Percentiles rank a stretch among this genome's conserved stretches.
phyloP scores from a whole-genome alignment of 2,113 vertebrate species.

The Romanogobio albipinnatus region DNA sequence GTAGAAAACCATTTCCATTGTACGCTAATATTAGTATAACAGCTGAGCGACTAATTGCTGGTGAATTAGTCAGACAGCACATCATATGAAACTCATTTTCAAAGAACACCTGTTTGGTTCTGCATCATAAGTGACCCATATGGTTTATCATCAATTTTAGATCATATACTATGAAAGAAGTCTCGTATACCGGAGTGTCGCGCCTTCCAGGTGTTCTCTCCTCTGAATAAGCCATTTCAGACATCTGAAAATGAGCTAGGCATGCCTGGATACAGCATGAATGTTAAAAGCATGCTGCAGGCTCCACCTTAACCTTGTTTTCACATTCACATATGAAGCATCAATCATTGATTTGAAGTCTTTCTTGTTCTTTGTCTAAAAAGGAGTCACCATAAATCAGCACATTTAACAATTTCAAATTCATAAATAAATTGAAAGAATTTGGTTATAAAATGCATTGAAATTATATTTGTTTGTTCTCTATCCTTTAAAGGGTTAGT shows the following conservation, averaged over 20 bases:
- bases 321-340: not conserved
- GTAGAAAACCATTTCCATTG: conserved; percentile 28
- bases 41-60: conserved; percentile 24
- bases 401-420: not conserved
- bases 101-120: conserved; percentile 33
- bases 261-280: conserved; percentile 15
- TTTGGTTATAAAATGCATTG: not conserved
- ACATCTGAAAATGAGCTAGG: conserved; percentile 20
- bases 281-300: conserved; percentile 16
- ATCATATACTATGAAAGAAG: not conserved
- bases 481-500: not conserved
- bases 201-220: conserved; percentile 29
- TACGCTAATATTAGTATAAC: conserved; percentile 35
- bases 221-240: not conserved
- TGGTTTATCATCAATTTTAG: not conserved
- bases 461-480: not conserved
- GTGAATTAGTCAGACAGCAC: conserved; percentile 14
- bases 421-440: not conserved
- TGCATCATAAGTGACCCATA: conserved; percentile 2
- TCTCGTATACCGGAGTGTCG: not conserved
- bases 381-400: not conserved
- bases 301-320: not conserved
- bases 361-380: not conserved
- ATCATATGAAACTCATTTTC: conserved; percentile 18
- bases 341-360: not conserved